phyloP scores from a whole-genome alignment of 2,797 vertebrate species.

The Phoeniculus purpureus region DNA sequence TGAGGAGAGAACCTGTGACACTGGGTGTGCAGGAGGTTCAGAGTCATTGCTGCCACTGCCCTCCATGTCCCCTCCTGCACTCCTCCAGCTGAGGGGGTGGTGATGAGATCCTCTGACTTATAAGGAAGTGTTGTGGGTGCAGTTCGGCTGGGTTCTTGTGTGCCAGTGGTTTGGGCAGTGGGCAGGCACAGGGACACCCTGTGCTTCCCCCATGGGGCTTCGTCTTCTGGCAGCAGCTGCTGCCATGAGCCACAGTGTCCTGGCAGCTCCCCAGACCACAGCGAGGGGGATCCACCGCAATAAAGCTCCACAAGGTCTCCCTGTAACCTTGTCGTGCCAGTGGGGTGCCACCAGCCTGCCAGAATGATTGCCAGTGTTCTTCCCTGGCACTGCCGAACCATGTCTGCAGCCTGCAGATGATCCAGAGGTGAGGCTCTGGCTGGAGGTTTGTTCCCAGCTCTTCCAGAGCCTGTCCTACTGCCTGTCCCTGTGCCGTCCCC shows the following conservation, averaged over 20 bases:
- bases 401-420: neutral
- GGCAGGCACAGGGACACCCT: neutral
- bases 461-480: neutral
- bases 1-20: neutral
- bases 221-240: neutral
- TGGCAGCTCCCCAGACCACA: neutral
- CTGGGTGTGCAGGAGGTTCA: accelerated
- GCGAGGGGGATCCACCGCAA: accelerated
- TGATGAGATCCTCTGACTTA: neutral
- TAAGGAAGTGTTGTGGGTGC: accelerated
- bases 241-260: neutral
- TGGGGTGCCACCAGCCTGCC: neutral
- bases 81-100: neutral
- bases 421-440: neutral
- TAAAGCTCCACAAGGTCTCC: neutral
- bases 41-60: neutral
- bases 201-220: accelerated
- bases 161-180: neutral
- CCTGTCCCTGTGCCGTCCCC: accelerated
- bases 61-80: accelerated
- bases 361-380: accelerated
- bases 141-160: neutral
- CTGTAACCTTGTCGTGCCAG: neutral
- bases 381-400: accelerated
- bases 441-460: neutral